Evolutionary conservation across 2,797 vertebrate species (phyloP).

Genomic region (Sebastes kiyomatsui): DNA sequence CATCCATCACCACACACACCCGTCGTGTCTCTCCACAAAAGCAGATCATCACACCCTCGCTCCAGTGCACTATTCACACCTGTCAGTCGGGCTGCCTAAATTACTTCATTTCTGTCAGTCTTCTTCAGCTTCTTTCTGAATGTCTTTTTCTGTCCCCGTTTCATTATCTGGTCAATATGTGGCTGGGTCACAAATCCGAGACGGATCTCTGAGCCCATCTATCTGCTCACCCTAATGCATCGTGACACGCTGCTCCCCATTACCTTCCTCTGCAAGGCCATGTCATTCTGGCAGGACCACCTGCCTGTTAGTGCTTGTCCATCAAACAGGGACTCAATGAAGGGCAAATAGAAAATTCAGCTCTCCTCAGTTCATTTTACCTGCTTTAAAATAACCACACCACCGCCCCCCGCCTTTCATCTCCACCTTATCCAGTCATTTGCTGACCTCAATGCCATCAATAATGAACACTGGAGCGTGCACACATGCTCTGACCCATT

Average conservation of each 20-base stretch:
- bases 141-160: constrained; percentile 9
- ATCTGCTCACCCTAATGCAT: constrained; percentile 37
- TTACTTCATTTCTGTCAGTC: constrained; percentile 48
- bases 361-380: background rate
- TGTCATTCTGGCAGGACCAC: constrained; percentile 36
- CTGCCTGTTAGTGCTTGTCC: constrained; percentile 46
- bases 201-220: constrained; percentile 11
- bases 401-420: background rate
- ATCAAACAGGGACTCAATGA: constrained; percentile 28
- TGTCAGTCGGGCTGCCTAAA: constrained; percentile 43
- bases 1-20: constrained; percentile 42
- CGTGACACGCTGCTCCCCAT: constrained; percentile 38
- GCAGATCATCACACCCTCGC: constrained; percentile 25
- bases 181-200: constrained; percentile 20
- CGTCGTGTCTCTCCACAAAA: background rate
- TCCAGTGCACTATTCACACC: constrained; percentile 17
- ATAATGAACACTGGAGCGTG: constrained; percentile 37
- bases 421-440: constrained; percentile 24
- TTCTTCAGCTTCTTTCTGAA: background rate
- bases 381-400: constrained; percentile 11
- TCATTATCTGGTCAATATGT: constrained; percentile 36
- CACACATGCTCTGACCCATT: constrained; percentile 16
- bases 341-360: constrained; percentile 24
- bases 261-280: constrained; percentile 13
- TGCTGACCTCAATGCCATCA: constrained; percentile 33